These are phyloP conservation scores for Labeo rohita DNA, from an alignment of 2,113 vertebrate species.

Conservation along the genomic window DNA sequence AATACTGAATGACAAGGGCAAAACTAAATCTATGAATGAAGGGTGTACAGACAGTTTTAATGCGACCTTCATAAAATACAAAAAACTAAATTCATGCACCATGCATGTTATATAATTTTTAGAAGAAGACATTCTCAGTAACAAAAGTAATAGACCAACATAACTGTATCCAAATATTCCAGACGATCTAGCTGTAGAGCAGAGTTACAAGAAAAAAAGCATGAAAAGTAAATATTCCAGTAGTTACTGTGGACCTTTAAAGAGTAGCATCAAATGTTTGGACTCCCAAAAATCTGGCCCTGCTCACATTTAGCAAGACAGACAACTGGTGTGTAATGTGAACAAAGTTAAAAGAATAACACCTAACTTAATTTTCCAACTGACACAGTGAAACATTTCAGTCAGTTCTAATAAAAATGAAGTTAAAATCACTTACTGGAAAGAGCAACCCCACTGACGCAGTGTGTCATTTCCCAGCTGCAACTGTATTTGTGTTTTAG, in stretches of 20 bases:
- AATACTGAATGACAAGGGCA: too few relatives aligned
- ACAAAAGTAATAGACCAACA: neutral
- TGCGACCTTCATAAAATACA: too few relatives aligned
- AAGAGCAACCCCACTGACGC: constrained; percentile 15
- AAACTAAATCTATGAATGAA: neutral
- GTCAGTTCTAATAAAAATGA: constrained; percentile 8
- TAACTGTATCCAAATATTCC: neutral
- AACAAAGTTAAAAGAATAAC: constrained; percentile 13
- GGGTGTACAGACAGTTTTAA: neutral
- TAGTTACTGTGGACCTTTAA: constrained; percentile 14
- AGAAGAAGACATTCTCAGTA: neutral
- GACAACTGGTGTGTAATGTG: neutral
- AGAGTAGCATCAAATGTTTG: constrained; percentile 34
- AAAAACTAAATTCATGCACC: neutral
- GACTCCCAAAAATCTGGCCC: constrained; percentile 11
- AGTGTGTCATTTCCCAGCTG: constrained; percentile 13
- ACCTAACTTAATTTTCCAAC: neutral
- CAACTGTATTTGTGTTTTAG: constrained; percentile 20
- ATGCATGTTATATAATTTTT: neutral
- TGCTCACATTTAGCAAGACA: constrained; percentile 1
- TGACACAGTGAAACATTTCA: constrained; percentile 26
- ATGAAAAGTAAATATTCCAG: constrained; percentile 40
- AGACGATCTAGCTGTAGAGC: neutral
- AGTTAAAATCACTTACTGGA: constrained; percentile 2
- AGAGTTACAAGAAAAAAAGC: neutral